These are phyloP conservation scores for Caenorhabditis remanei DNA, from an alignment of 1,140 invertebrate species.

Conservation along the genomic window DNA sequence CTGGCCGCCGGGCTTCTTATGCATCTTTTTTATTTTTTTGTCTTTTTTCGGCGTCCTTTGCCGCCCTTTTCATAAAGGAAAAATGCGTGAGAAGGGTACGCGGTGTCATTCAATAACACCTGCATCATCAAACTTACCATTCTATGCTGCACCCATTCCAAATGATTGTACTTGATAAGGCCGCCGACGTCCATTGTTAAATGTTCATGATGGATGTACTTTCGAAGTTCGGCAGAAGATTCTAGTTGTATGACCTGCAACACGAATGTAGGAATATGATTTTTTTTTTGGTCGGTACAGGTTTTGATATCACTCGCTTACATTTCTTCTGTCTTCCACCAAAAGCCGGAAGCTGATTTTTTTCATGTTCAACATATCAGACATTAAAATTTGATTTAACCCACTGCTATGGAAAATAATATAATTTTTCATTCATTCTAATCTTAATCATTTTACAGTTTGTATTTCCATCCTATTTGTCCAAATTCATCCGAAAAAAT, in stretches of 20 bases:
- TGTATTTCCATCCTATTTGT: background rate
- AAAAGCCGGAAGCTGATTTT: too few relatives aligned
- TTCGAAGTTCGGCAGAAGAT: slow-evolving; percentile 83
- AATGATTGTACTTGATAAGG: slow-evolving; percentile 88
- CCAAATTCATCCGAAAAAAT: background rate
- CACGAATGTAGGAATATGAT: background rate
- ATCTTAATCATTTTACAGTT: background rate
- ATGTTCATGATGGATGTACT: slow-evolving; percentile 87
- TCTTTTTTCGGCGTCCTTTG: background rate
- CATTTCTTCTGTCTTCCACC: background rate
- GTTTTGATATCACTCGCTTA: too few relatives aligned
- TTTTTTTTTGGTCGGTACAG: background rate
- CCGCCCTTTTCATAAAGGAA: slow-evolving; percentile 35
- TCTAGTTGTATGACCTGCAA: slow-evolving; percentile 80
- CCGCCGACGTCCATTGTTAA: slow-evolving; percentile 91
- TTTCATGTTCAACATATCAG: too few relatives aligned
- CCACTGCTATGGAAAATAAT: background rate
- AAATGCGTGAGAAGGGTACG: background rate
- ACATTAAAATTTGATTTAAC: too few relatives aligned
- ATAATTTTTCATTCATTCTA: background rate
- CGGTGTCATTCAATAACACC: slow-evolving; percentile 16
- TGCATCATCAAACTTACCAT: slow-evolving; percentile 83
- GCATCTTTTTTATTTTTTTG: slow-evolving; percentile 15
- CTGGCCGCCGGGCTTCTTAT: slow-evolving; percentile 31
- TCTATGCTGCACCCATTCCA: slow-evolving; percentile 95